These are phyloP conservation scores for Aepyceros melampus DNA, from an alignment of 2,113 vertebrate genomes.

Conservation along the genomic window DNA sequence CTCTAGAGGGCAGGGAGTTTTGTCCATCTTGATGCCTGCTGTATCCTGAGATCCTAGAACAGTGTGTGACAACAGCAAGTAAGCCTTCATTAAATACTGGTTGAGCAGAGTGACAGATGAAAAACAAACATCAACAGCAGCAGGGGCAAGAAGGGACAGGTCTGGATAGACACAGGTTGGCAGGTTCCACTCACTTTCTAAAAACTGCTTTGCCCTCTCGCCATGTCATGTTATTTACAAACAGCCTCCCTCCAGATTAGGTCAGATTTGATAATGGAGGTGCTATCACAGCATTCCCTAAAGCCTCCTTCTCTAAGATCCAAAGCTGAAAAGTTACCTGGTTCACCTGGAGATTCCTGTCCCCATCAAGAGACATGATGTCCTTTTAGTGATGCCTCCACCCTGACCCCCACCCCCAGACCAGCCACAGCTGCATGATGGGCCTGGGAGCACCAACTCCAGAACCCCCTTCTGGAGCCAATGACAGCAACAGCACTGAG, in stretches of 20 bases:
- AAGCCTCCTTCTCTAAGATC: background rate
- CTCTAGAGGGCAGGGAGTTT: background rate
- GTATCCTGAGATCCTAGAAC: background rate
- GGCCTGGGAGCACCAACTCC: background rate
- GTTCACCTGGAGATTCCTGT: background rate
- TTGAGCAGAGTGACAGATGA: background rate
- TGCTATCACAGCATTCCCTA: background rate
- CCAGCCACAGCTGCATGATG: background rate
- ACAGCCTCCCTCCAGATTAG: background rate
- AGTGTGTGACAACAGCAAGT: background rate
- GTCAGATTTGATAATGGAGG: background rate
- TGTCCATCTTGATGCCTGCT: background rate
- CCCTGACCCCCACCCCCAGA: background rate
- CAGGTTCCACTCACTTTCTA: background rate
- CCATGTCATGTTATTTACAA: background rate
- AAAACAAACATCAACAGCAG: background rate
- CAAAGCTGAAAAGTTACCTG: background rate
- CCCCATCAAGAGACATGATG: background rate
- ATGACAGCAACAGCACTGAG: background rate
- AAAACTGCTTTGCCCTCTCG: background rate
- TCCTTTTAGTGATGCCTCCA: background rate
- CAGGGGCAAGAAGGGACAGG: background rate
- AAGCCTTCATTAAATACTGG: background rate
- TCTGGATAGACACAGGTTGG: background rate
- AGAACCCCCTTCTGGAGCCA: background rate